A percentile compares a stretch with the other conserved stretches of the same genome.
Evolutionary conservation across 92 coral and sea anemone genomes (phyloP).

Genomic region (Plumapathes pennacea): DNA sequence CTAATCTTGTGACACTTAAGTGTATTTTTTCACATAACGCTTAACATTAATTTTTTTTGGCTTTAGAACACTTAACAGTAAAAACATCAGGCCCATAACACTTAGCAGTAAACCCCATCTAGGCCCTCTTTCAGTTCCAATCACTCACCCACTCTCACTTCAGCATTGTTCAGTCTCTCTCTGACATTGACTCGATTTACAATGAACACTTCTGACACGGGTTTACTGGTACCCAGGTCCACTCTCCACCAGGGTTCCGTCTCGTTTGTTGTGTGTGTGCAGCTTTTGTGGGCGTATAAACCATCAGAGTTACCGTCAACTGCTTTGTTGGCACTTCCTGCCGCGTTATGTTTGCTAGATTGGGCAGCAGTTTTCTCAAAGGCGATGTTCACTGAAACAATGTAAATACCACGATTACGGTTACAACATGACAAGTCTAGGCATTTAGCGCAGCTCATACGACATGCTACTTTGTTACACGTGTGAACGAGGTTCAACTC

Average conservation of each 20-base stretch:
- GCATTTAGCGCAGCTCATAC: too few species aligned
- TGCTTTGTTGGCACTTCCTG: neutral
- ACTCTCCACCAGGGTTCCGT: slow-evolving; percentile 23
- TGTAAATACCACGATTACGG: too few species aligned
- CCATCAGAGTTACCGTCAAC: slow-evolving; percentile 14
- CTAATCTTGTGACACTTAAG: too few species aligned
- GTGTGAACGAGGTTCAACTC: too few species aligned
- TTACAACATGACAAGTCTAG: too few species aligned
- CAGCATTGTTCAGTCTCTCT: neutral
- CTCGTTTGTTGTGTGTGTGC: slow-evolving; percentile 1
- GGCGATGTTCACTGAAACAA: slow-evolving; percentile 1
- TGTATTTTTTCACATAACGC: too few species aligned
- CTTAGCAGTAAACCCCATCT: neutral
- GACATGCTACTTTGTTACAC: too few species aligned
- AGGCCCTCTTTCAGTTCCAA: neutral
- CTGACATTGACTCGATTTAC: neutral
- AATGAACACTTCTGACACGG: slow-evolving; percentile 13
- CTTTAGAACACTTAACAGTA: neutral
- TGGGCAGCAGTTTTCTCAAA: neutral
- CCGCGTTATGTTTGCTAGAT: neutral
- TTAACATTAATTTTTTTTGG: too few species aligned
- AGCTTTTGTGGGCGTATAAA: neutral
- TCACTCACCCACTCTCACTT: neutral
- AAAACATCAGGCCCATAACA: neutral
- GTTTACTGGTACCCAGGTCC: slow-evolving; percentile 22